These are phyloP conservation scores for Calliphora vomitoria DNA, from an alignment of 2,888 invertebrate genomes.

Conservation along the genomic window DNA sequence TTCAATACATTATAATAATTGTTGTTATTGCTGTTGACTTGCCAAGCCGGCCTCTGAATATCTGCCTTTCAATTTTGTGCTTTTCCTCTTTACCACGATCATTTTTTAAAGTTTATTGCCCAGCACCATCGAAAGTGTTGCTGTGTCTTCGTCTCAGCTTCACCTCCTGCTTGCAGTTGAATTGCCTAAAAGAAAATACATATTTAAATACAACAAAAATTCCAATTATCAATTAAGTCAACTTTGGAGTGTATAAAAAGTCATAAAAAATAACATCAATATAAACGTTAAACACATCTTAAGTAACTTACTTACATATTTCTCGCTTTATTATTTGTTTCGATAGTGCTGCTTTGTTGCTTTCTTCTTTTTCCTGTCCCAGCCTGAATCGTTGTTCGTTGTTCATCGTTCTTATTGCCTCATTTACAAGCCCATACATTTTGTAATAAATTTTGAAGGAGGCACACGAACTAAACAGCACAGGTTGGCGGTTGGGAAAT, in stretches of 20 bases:
- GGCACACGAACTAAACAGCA: not conserved
- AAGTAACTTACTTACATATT: constrained; percentile 75
- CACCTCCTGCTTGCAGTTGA: constrained; percentile 18
- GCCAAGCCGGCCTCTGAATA: constrained; percentile 49
- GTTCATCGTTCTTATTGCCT: constrained; percentile 36
- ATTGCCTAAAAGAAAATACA: constrained; percentile 61
- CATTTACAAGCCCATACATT: constrained; percentile 39
- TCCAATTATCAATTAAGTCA: constrained; percentile 81
- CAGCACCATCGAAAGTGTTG: constrained; percentile 45
- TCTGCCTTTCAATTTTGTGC: constrained; percentile 32
- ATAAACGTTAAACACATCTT: constrained; percentile 76
- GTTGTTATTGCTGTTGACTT: constrained; percentile 66
- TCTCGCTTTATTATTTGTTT: constrained; percentile 39
- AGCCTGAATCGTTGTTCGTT: not conserved
- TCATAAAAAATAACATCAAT: constrained; percentile 75
- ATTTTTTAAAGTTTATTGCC: constrained; percentile 25
- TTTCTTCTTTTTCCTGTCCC: not conserved
- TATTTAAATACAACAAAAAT: constrained; percentile 73
- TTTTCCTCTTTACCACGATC: constrained; percentile 42
- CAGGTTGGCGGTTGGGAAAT: constrained; percentile 25
- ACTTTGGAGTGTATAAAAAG: constrained; percentile 75
- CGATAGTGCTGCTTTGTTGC: not conserved
- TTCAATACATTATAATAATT: constrained; percentile 71
- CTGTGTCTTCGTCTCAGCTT: constrained; percentile 1
- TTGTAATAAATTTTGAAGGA: not conserved